Evolutionary conservation across 2,888 invertebrate species (phyloP), one percentile per base, ranked within the genome.

Genomic region (Acleris cristana): DNA sequence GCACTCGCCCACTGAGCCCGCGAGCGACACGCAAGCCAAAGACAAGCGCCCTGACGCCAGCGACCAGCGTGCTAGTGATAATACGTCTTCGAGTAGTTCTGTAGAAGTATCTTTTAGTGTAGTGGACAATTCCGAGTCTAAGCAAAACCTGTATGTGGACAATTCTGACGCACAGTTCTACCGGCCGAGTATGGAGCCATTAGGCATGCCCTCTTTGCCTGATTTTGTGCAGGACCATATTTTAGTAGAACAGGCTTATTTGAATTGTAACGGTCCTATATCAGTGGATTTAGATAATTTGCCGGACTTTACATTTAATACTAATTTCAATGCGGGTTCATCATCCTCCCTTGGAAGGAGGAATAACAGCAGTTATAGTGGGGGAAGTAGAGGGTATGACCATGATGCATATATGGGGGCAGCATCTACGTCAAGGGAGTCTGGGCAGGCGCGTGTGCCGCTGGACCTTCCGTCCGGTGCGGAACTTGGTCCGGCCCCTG

Each of bases 171-270:
- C 81, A 69, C 86, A 88, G 21, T 89, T 87, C 74, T 92, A 90
- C 77, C 89, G 91, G 75, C 90, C 90, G 16, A 90, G 89, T 72
- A 73, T 90, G 78, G 92, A 92, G 77, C 91, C 92, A 18, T 74
- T 91, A 69, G 92, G 92, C 63, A 91, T 95, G 74, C 95, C 96
- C 2, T 95, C 95, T 10, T 83, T 97, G 73, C 97, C 97, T 0
- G 97, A 97, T 84, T 97, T 97, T 88, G 97, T 98, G 61, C 97
- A 97, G 83, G 97, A 97, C 86, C 97, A 97, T 86, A 94, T 97
- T 85, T 94, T 97, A 74, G 95, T 97, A 49, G 96, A 96, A 80
- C 96, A 97, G 76, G 95, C 95, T 71, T 96, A 95, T 84, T 89
- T 96, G 76, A 93, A 93, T 76, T 90, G 93, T 53, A 88, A 91